Evolutionary conservation across 2,113 vertebrate genomes (phyloP).

Genomic region (Callocephalon fimbriatum): DNA sequence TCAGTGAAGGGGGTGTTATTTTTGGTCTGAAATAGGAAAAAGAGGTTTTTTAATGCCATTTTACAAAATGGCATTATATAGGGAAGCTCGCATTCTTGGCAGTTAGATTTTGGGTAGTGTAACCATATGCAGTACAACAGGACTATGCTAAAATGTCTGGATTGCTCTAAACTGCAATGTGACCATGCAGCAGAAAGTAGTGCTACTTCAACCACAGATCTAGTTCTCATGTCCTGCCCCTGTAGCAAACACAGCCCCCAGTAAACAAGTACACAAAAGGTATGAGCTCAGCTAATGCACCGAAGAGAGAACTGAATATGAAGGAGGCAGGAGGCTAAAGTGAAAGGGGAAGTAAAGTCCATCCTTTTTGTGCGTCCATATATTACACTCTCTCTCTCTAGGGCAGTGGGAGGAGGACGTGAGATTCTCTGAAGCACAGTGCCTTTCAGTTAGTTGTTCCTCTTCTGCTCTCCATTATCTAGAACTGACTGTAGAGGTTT

Average conservation of each 20-base stretch:
- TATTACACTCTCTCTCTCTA: neutral
- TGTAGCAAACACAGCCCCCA: neutral
- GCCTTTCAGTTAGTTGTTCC: neutral
- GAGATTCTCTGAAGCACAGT: neutral
- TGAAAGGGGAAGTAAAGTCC: neutral
- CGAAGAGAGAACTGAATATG: neutral
- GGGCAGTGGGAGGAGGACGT: neutral
- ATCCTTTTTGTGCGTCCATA: neutral
- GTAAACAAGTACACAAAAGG: neutral
- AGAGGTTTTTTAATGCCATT: neutral
- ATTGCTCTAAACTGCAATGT: neutral
- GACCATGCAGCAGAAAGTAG: neutral
- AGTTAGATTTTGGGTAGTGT: neutral
- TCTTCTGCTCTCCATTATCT: neutral
- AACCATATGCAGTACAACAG: neutral
- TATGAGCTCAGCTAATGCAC: neutral
- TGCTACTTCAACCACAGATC: neutral
- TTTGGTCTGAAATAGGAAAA: neutral
- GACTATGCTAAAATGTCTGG: neutral
- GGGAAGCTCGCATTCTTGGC: neutral
- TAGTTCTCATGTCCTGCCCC: neutral
- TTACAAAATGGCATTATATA: neutral
- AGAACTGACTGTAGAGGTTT: neutral
- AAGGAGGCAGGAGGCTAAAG: neutral
- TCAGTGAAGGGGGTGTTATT: neutral